Evolutionary conservation across 2,797 vertebrate species (phyloP), one percentile per base, ranked within the genome.

Genomic region (Nannoperca australis): DNA sequence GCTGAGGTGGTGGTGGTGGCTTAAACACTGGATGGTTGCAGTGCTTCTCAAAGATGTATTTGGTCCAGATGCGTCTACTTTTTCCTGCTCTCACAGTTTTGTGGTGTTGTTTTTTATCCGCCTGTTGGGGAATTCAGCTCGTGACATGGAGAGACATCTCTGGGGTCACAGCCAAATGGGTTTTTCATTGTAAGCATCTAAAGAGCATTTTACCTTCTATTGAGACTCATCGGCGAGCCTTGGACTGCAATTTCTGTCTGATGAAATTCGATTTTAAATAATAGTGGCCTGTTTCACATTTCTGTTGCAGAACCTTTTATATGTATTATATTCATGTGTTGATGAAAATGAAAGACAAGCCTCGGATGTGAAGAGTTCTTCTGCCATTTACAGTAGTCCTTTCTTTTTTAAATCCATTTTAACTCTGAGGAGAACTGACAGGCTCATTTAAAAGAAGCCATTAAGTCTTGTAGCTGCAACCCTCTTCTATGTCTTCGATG

Each of bases 131-230:
- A 17, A 62, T 71, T 51, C 30, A 59, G 63, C 30, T 2, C 12
- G 47, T 14, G 15, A 68, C 54, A 36, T 4, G 36, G 30, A 14
- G 27, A 66, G 30, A 62, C 61, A 58, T 36, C 83, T 75, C 54
- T n/a, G 18, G n/a, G 63, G 72, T 77, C 70, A 65, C 15, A 51
- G 63, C 53, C 55, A 73, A 62, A 79, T 68, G 70, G 60, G 50
- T 78, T 71, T 73, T 54, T 66, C 27, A 64, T 74, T 83, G 68
- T 61, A n/a, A 34, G 45, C 20, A 14, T 58, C 47, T 18, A 36
- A 74, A 45, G 58, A 79, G 65, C 54, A 9, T 72, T 78, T 64
- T 51, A 71, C 8, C 18, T 50, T 81, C 67, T 20, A n/a, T 36
- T 67, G 73, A 80, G 50, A 45, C 73, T 73, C 84, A 73, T 67